These are phyloP conservation scores for Acheta domesticus DNA, from an alignment of 2,888 invertebrate genomes.

Conservation along the genomic window DNA sequence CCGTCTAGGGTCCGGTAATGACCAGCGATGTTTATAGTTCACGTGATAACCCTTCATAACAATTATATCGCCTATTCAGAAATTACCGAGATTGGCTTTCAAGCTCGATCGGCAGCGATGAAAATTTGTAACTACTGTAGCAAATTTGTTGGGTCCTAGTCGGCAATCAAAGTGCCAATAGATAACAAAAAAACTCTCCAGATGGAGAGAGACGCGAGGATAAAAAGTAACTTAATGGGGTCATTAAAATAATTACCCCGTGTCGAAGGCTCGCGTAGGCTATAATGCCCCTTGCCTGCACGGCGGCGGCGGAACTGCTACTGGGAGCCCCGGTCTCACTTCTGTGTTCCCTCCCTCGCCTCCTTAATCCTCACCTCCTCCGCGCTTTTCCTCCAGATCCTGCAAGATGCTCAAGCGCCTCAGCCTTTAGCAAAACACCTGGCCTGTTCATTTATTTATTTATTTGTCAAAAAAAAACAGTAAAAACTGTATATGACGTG, in stretches of 20 bases:
- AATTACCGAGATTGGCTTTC: slow-evolving; percentile 35
- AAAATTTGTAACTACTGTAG: slow-evolving; percentile 37
- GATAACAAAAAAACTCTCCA: slow-evolving; percentile 29
- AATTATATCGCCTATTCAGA: slow-evolving; percentile 35
- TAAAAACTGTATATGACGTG: too few relatives aligned
- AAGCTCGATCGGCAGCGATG: slow-evolving; percentile 35
- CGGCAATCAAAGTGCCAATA: slow-evolving; percentile 29
- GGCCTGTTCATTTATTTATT: too few relatives aligned
- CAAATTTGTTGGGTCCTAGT: slow-evolving; percentile 33
- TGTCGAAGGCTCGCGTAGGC: slow-evolving; percentile 19
- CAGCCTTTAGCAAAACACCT: too few relatives aligned
- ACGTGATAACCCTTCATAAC: slow-evolving; percentile 36
- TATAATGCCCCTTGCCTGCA: neutral
- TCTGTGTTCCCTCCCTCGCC: too few relatives aligned
- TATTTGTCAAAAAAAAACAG: too few relatives aligned
- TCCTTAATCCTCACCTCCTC: too few relatives aligned
- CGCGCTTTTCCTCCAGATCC: too few relatives aligned
- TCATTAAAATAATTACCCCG: slow-evolving; percentile 35
- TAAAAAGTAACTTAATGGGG: slow-evolving; percentile 33
- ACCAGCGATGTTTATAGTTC: slow-evolving; percentile 29
- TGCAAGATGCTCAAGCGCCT: too few relatives aligned
- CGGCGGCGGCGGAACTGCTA: neutral
- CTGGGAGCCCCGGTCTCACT: too few relatives aligned
- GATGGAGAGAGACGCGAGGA: neutral
- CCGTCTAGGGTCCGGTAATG: slow-evolving; percentile 27